phyloP scores from a whole-genome alignment of 2,797 vertebrate genomes.

The Synaphobranchus kaupii region DNA sequence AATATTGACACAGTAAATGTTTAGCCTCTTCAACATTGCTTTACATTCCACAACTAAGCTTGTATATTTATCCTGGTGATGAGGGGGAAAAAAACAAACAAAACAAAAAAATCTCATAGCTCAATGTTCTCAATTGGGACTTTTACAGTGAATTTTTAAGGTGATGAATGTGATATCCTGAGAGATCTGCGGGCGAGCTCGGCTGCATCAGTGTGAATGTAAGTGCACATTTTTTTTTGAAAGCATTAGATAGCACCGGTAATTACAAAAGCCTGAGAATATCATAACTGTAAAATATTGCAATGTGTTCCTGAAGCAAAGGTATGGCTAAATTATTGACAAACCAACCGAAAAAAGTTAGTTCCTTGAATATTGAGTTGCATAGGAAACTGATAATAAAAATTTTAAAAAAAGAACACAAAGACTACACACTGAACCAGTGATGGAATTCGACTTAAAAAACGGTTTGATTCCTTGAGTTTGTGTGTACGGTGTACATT shows the following conservation, averaged over 20 bases:
- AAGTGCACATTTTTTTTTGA: constrained; percentile 61
- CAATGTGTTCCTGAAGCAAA: constrained; percentile 79
- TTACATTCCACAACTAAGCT: constrained; percentile 41
- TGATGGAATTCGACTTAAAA: constrained; percentile 14
- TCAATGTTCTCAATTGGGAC: constrained; percentile 19
- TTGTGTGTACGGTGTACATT: constrained; percentile 10
- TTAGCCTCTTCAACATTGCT: constrained; percentile 36
- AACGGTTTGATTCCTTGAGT: constrained; percentile 20
- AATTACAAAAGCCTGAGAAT: constrained; percentile 75
- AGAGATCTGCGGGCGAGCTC: constrained; percentile 53
- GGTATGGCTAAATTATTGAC: constrained; percentile 72
- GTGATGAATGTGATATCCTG: constrained; percentile 64
- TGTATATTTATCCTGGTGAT: constrained; percentile 31
- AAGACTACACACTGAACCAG: constrained; percentile 75
- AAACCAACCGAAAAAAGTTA: constrained; percentile 68
- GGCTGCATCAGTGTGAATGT: constrained; percentile 44
- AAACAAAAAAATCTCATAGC: constrained; percentile 4
- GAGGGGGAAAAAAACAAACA: constrained; percentile 26
- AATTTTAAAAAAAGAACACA: constrained; percentile 39
- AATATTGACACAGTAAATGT: constrained; percentile 57
- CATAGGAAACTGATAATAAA: constrained; percentile 86
- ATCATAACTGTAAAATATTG: constrained; percentile 83
- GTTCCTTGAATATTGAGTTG: constrained; percentile 71
- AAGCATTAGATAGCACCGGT: constrained; percentile 80
- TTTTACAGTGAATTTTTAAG: constrained; percentile 46